Base-by-base conservation (phyloP, 2,888 invertebrate genomes). In the Zaprionus bogoriensis region DNA sequence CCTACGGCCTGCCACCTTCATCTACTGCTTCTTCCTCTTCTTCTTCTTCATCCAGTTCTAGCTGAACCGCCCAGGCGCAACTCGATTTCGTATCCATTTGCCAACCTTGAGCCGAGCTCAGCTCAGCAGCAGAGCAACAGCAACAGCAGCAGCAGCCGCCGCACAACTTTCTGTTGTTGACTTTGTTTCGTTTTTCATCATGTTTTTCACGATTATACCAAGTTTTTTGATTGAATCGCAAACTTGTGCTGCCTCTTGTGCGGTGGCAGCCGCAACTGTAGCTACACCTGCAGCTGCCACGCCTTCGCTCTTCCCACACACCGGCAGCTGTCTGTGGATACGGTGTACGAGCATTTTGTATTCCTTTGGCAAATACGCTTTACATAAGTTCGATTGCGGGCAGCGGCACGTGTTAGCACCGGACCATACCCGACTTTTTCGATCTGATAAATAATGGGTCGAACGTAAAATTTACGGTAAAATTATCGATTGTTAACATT, bases 201-300 rank as follows among this genome's bases (percentile, higher is more conserved):
- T 19, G 12, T 23, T 14, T 28, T 39, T 20, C 28, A 47, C 46
- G 47, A 67, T 38, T 30, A 57, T 25, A 32, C n/a, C 20, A 66
- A 63, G 60, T 46, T 64, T 64, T 22, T 17, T 39, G 58, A 47
- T 36, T 23, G 46, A 55, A 67, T 38, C 25, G 30, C 28, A 44
- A 38, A 42, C 32, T 42, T 67, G 14, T 20, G 12, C 28, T 3
- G 3, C 10, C 9, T 7, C 38, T 65, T 0, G 22, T 23, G 9
- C 10, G 17, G 36, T 10, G 5, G 4, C 9, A 14, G 12, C 52
- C 3, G 22, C n/a, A 14, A 6, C 23, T 19, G 10, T 19, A 45
- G 17, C 27, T 44, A 7, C 4, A 45, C 28, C 14, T 45, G 45
- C 28, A 27, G 19, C 30, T 19, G 17, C 53, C 20, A n/a, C n/a